Base-by-base conservation (phyloP, 2,888 invertebrate species). In the Drosophila leonis region DNA sequence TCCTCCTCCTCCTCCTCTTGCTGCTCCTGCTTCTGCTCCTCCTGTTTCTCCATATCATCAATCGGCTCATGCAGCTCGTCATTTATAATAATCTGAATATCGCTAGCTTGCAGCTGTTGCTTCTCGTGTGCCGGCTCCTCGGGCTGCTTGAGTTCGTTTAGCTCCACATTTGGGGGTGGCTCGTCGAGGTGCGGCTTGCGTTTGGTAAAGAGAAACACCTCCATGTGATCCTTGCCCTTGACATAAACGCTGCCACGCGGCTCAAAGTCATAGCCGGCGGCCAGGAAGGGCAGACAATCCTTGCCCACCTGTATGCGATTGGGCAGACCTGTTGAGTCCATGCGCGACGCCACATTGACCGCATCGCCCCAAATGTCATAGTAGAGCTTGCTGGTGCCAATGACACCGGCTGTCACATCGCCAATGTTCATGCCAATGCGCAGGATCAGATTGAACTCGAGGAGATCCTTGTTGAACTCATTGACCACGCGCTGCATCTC, bases 341-440 rank as follows among this genome's bases (percentile, higher is more conserved):
- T 99, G 61, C 99, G 94, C 9, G 98, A 98, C 0, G 99, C 98
- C 66, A 99, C 98, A 92, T 99, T 99, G 0, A 99, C 99, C 0
- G 99, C 98, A 92, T 99, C 99, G 0, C 99, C 99, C 99, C 99
- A 99, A 85, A 99, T 99, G 92, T 99, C 99, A 89, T 98, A 99
- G 92, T 98, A 97, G 70, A 99, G 94, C 91, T 99, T 99, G 2
- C 97, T 97, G 9, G 98, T 98, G 0, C 99, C 99, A 61, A 99
- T 98, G 4, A 99, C 97, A 2, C 98, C 98, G 0, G 99, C 98
- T 0, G 98, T 98, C 0, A 99, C 98, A 83, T 98, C 98, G 0
- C 99, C 99, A 83, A 96, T 97, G 93, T 99, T 98, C 90, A 96
- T 97, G 3, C 98, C 98, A 72, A 98, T 96, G 72, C 97, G 94